Evolutionary conservation across 2,113 vertebrate species (phyloP).

Genomic region (Garra rufa): DNA sequence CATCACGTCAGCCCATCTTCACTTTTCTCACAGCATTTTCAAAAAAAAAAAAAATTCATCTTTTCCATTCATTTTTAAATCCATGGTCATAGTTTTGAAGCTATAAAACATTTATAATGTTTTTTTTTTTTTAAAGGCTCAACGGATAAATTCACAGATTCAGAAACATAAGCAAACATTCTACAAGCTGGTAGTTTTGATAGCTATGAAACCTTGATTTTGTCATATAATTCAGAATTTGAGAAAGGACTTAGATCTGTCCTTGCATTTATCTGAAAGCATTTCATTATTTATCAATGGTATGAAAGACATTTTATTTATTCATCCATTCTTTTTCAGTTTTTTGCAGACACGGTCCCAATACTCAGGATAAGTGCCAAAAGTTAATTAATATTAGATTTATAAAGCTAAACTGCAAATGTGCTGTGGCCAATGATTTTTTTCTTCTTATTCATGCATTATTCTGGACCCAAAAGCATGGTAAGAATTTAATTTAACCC

Average conservation of each 20-base stretch:
- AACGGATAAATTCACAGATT: neutral
- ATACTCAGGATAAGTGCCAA: neutral
- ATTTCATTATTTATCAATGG: neutral
- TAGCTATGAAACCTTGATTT: neutral
- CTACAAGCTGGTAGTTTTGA: neutral
- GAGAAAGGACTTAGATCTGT: neutral
- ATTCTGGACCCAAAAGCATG: neutral
- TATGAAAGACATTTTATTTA: neutral
- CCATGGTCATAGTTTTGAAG: neutral
- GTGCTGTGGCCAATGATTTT: neutral
- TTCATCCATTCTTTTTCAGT: neutral
- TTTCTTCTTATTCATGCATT: neutral
- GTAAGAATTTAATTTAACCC: neutral
- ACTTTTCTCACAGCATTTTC: neutral
- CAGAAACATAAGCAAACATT: neutral
- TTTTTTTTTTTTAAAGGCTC: neutral
- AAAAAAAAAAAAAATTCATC: neutral
- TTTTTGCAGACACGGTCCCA: neutral
- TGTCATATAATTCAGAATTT: neutral
- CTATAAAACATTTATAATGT: neutral
- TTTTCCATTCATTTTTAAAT: neutral
- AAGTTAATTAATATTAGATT: neutral
- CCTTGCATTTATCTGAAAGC: slow-evolving; percentile 4
- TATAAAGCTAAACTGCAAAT: neutral
- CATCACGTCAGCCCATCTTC: neutral